phyloP scores from a whole-genome alignment of 2,888 invertebrate genomes.

The Drosophila monieri region DNA sequence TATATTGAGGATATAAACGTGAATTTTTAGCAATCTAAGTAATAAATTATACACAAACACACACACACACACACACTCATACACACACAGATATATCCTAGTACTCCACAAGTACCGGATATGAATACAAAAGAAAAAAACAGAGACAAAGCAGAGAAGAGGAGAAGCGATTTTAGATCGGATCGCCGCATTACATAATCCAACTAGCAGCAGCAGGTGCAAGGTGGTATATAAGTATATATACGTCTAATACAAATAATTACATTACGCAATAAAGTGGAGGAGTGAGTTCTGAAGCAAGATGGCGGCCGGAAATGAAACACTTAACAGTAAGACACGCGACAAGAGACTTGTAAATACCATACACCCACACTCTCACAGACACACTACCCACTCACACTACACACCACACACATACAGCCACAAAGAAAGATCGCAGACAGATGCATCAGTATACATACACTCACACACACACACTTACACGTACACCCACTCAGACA shows the following conservation, averaged over 20 bases:
- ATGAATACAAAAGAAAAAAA: slow-evolving; percentile 22
- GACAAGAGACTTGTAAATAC: slow-evolving; percentile 60
- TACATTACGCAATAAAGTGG: slow-evolving; percentile 31
- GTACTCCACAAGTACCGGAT: slow-evolving; percentile 9
- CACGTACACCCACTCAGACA: slow-evolving; percentile 29
- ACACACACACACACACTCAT: slow-evolving; percentile 51
- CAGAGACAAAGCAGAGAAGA: slow-evolving; percentile 10
- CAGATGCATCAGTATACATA: slow-evolving; percentile 58
- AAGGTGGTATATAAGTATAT: slow-evolving; percentile 8
- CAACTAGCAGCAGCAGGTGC: slow-evolving; percentile 15
- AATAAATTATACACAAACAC: slow-evolving; percentile 69
- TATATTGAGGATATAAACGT: slow-evolving; percentile 77
- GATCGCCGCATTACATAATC: slow-evolving; percentile 43
- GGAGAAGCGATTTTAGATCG: slow-evolving; percentile 41
- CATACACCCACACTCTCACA: slow-evolving; percentile 7
- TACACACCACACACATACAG: slow-evolving; percentile 31
- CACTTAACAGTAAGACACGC: slow-evolving; percentile 41
- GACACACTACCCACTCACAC: slow-evolving; percentile 16
- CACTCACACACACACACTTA: slow-evolving; percentile 23
- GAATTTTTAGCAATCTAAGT: slow-evolving; percentile 76
- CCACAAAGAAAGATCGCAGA: slow-evolving; percentile 23
- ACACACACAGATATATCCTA: slow-evolving; percentile 39
- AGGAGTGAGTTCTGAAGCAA: slow-evolving; percentile 36
- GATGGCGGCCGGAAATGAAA: slow-evolving; percentile 36
- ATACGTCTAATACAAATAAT: slow-evolving; percentile 26